These are phyloP conservation scores for Lasius platythorax DNA, from an alignment of 2,888 invertebrate species.

Conservation along the genomic window DNA sequence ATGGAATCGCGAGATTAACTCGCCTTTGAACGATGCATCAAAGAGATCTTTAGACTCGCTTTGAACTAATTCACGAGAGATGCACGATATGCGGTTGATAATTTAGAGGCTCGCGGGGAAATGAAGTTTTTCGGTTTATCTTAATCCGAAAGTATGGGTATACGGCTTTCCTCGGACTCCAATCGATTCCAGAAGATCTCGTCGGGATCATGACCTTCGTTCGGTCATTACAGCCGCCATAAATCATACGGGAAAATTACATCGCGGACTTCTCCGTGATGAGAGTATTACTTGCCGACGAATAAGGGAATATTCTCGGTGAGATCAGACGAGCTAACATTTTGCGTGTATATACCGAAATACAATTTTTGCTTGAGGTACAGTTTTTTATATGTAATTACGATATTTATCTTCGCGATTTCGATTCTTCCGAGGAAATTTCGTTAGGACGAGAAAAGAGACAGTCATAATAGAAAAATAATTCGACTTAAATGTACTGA, in stretches of 20 bases:
- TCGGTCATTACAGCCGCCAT: constrained; percentile 79
- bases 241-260: constrained; percentile 81
- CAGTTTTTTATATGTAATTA: constrained; percentile 23
- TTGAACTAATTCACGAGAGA: constrained; percentile 13
- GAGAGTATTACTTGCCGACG: constrained; percentile 78
- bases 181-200: constrained; percentile 76
- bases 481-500: not conserved
- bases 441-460: not conserved
- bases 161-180: constrained; percentile 58
- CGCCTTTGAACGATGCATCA: not conserved
- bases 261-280: constrained; percentile 78
- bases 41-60: not conserved
- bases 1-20: constrained; percentile 2
- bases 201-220: constrained; percentile 79
- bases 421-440: constrained; percentile 14
- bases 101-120: constrained; percentile 13
- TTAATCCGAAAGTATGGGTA: constrained; percentile 40
- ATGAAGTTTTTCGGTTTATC: constrained; percentile 50
- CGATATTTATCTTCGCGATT: not conserved
- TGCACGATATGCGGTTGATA: constrained; percentile 10
- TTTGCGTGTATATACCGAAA: not conserved
- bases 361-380: not conserved
- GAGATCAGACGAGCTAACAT: constrained; percentile 58
- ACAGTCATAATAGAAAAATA: not conserved
- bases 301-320: constrained; percentile 69